phyloP scores from a whole-genome alignment of 1,140 invertebrate genomes.

The Lepidotrigona ventralis region DNA sequence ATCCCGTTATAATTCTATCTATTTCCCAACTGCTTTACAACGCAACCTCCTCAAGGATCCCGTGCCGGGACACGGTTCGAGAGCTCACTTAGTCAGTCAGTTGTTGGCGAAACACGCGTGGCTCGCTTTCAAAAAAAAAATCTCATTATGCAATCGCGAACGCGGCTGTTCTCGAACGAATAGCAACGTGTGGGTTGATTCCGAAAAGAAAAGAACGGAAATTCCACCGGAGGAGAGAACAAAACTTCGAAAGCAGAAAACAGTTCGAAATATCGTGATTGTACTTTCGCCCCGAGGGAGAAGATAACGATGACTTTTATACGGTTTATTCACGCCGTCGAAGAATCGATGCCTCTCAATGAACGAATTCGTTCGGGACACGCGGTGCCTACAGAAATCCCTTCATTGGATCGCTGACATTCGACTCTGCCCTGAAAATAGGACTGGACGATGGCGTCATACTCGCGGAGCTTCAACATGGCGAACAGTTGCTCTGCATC shows the following conservation, averaged over 20 bases:
- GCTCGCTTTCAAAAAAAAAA: background rate
- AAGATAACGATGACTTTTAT: background rate
- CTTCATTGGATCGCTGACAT: conserved; percentile 33
- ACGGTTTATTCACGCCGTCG: background rate
- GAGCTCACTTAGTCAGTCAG: conserved; percentile 7
- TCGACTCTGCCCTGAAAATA: conserved; percentile 32
- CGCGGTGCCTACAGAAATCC: conserved; percentile 5
- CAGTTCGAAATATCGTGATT: background rate
- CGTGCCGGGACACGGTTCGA: background rate
- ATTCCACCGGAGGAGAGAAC: too few relatives aligned
- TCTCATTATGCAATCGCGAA: background rate
- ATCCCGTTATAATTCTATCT: conserved; percentile 50
- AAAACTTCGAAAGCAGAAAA: background rate
- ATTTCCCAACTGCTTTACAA: conserved; percentile 25
- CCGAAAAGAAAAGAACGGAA: background rate
- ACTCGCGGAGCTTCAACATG: conserved; percentile 30
- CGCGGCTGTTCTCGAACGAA: background rate
- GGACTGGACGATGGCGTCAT: conserved; percentile 34
- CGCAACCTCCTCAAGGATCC: conserved; percentile 17
- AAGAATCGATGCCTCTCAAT: background rate
- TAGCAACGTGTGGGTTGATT: background rate
- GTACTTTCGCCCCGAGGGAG: background rate
- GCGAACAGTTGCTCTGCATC: conserved; percentile 2
- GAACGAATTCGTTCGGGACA: background rate
- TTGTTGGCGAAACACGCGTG: background rate